phyloP scores from a whole-genome alignment of 2,113 vertebrate genomes.

The Pseudorhombus dupliciocellatus region DNA sequence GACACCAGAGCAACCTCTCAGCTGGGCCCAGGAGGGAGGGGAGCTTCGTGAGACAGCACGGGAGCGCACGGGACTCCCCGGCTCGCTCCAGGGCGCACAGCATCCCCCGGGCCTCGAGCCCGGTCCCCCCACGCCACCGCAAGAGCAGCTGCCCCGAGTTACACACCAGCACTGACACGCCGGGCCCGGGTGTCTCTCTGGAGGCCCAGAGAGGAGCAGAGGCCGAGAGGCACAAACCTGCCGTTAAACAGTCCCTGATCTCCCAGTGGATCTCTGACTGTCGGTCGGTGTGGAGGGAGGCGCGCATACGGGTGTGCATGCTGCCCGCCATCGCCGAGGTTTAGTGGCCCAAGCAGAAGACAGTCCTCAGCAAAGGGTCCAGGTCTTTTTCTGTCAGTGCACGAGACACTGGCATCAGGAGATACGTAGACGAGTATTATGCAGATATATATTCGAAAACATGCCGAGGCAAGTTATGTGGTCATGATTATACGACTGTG shows the following conservation, averaged over 20 bases:
- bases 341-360: constrained; percentile 46
- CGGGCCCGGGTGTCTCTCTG: constrained; percentile 8
- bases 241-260: constrained; percentile 72
- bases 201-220: constrained; percentile 31
- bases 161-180: constrained; percentile 27
- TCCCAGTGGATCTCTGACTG: constrained; percentile 84
- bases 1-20: constrained; percentile 55
- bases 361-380: constrained; percentile 16
- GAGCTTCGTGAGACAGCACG: constrained; percentile 4
- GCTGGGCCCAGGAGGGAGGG: constrained; percentile 31
- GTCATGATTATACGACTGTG: constrained; percentile 19
- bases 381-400: constrained; percentile 22
- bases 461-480: constrained; percentile 21
- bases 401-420: constrained; percentile 29
- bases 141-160: constrained; percentile 72
- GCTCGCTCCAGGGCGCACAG: constrained; percentile 51
- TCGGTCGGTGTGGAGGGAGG: constrained; percentile 82
- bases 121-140: constrained; percentile 66
- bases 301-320: constrained; percentile 80
- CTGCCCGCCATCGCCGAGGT: constrained; percentile 86
- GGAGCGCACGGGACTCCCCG: constrained; percentile 15
- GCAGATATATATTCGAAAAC: constrained; percentile 19
- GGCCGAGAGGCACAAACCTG: constrained; percentile 32
- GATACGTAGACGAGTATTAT: constrained; percentile 28
- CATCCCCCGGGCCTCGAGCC: constrained; percentile 72